Conservation (phyloP, 2,888 invertebrate genomes). For the Cephus nigrinus region DNA sequence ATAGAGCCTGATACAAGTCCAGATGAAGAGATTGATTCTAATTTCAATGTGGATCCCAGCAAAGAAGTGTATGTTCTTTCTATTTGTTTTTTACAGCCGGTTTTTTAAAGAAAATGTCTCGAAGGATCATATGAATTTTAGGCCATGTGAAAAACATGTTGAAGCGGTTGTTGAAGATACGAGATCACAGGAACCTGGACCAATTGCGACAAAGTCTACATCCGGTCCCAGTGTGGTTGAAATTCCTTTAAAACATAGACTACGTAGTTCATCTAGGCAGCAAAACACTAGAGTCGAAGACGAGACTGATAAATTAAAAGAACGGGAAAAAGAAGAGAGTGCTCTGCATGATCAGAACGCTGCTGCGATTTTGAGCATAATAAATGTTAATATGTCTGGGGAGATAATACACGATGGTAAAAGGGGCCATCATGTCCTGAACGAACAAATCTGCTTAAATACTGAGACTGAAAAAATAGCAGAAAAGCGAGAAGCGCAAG, state of each 20-base stretch:
- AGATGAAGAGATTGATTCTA: slow-evolving; percentile 46
- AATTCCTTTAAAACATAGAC: slow-evolving; percentile 54
- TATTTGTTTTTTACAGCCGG: background rate
- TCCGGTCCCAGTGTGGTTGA: slow-evolving; percentile 25
- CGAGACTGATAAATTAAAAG: slow-evolving; percentile 32
- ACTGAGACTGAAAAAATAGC: background rate
- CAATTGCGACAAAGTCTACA: background rate
- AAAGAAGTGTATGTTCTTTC: slow-evolving; percentile 1
- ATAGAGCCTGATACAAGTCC: slow-evolving; percentile 53
- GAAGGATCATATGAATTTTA: background rate
- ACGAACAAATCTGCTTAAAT: background rate
- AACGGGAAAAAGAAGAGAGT: slow-evolving; percentile 36
- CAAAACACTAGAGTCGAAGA: slow-evolving; percentile 40
- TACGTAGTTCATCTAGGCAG: slow-evolving; percentile 53
- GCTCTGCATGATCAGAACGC: slow-evolving; percentile 59
- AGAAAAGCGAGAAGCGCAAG: background rate
- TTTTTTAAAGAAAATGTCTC: background rate
- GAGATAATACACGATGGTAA: slow-evolving; percentile 2
- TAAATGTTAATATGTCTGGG: slow-evolving; percentile 51
- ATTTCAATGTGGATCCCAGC: slow-evolving; percentile 3
- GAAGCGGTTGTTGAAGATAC: background rate
- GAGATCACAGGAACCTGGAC: background rate
- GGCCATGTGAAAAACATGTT: background rate
- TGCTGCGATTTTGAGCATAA: slow-evolving; percentile 60
- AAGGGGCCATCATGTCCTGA: background rate